Base-by-base conservation (phyloP, 2,888 invertebrate genomes). In the Phoenoteleia sp. region DNA sequence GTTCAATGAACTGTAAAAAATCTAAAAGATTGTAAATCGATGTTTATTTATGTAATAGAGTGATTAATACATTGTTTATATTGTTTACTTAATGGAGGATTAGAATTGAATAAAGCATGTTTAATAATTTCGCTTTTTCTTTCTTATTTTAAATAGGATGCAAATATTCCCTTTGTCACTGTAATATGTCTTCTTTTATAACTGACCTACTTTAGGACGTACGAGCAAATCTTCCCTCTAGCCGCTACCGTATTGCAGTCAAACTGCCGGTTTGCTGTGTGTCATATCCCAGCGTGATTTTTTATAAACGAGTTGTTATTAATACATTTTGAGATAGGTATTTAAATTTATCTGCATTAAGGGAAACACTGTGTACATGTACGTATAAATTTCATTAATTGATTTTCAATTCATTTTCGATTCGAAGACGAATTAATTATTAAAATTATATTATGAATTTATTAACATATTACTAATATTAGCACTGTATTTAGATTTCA, bases 121-220 rank as follows among this genome's bases (percentile, higher is more conserved):
- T 72, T 49, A 49, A 45, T 47, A 64, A 52, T 42, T 75, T 42
- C 5, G 15, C 29, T 27, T 39, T 6, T 9, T 36, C 17, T 15
- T 25, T 74, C 56, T 66, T 66, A 21, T 45, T 76, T 17, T 66
- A 17, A 58, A 58, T 47, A 58, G 27, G 58, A 58, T 71, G 58
- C 45, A 45, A 71, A 71, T 71, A 71, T 36, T 71, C 71, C 21
- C 58, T 58, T 56, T 66, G 66, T 76, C 56, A 17, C 45, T 66
- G 27, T 76, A 76, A 47, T 56, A 19, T 66, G 47, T 76, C 66
- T 66, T 56, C 66, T 56, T 76, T 66, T 76, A 66, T 66, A 66
- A 76, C 64, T 76, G 76, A 66, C 76, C 76, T 76, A 76, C 66
- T 56, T 66, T 56, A 25, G 45, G 27, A 33, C 62, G 27, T 36